Percentiles rank a stretch among this genome's conserved stretches.
Evolutionary conservation across 2,113 vertebrate genomes (phyloP).

Genomic region (Ibidorhyncha struthersii): DNA sequence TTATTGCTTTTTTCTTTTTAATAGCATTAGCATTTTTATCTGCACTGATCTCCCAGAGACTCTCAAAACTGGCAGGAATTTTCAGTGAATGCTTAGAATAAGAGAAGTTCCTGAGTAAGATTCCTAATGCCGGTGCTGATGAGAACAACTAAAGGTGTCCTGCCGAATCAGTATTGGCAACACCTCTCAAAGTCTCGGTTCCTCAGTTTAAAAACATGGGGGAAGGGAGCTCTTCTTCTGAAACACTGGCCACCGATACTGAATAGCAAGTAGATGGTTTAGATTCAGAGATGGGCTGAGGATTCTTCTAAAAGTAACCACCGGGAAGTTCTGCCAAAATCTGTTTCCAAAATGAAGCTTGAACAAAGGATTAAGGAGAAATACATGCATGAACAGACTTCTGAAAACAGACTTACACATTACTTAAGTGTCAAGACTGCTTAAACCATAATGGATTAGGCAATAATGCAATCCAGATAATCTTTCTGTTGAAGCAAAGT

Average conservation of each 20-base stretch:
- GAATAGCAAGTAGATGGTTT: neutral
- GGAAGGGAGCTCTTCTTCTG: neutral
- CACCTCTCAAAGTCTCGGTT: neutral
- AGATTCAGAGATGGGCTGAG: neutral
- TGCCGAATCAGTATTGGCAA: neutral
- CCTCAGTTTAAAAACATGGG: neutral
- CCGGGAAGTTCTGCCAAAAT: neutral
- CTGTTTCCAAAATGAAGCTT: neutral
- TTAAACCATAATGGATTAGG: neutral
- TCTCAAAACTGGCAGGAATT: neutral
- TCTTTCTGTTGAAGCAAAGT: neutral
- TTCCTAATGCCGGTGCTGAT: neutral
- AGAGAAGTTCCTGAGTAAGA: neutral
- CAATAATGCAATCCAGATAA: constrained; percentile 16
- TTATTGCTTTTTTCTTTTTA: neutral
- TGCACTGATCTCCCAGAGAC: neutral
- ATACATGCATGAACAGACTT: neutral
- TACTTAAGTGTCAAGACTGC: neutral
- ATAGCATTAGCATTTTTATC: neutral
- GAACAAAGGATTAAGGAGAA: neutral
- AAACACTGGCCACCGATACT: neutral
- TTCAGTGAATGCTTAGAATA: neutral
- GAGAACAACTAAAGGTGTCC: accelerated
- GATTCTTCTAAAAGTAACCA: neutral
- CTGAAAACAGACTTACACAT: neutral